Conservation (phyloP, 1,140 invertebrate species). For the Trichogramma pretiosum region DNA sequence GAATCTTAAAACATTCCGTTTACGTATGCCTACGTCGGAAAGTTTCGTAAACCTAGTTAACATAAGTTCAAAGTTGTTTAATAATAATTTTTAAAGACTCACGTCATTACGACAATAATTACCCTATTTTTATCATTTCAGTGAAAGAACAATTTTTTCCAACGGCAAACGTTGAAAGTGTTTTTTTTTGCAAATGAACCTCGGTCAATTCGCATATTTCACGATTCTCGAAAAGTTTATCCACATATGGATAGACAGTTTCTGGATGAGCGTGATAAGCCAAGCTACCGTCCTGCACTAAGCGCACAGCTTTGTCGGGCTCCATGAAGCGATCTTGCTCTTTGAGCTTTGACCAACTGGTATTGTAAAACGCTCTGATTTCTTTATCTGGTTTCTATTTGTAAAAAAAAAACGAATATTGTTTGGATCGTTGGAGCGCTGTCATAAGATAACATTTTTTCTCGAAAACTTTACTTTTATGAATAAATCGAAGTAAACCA, state of each 20-base stretch:
- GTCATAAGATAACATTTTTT: not conserved
- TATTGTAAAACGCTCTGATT: slow-evolving; percentile 3
- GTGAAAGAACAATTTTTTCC: slow-evolving; percentile 18
- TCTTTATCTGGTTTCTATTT: slow-evolving; percentile 20
- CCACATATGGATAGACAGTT: slow-evolving; percentile 18
- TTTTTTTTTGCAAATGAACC: slow-evolving; percentile 11
- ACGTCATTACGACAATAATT: slow-evolving; percentile 7
- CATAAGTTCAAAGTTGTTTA: not conserved
- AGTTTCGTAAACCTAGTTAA: not conserved
- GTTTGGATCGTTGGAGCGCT: too few species aligned
- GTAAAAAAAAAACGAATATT: too few species aligned
- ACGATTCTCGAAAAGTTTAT: slow-evolving; percentile 20
- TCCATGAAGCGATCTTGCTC: slow-evolving; percentile 10
- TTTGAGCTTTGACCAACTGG: slow-evolving; percentile 13
- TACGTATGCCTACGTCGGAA: not conserved
- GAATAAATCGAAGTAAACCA: not conserved
- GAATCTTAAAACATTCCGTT: not conserved
- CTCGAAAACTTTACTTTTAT: not conserved
- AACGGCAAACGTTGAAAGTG: slow-evolving; percentile 12
- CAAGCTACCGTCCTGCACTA: slow-evolving; percentile 14
- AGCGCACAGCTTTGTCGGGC: slow-evolving; percentile 13
- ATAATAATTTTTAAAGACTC: not conserved
- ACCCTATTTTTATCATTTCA: slow-evolving; percentile 21
- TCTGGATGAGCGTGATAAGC: slow-evolving; percentile 20
- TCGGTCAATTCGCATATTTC: slow-evolving; percentile 22